A percentile compares a stretch with the other conserved stretches of the same genome.
phyloP scores from a whole-genome alignment of 1,140 invertebrate species.

The Drosophila sp. region DNA sequence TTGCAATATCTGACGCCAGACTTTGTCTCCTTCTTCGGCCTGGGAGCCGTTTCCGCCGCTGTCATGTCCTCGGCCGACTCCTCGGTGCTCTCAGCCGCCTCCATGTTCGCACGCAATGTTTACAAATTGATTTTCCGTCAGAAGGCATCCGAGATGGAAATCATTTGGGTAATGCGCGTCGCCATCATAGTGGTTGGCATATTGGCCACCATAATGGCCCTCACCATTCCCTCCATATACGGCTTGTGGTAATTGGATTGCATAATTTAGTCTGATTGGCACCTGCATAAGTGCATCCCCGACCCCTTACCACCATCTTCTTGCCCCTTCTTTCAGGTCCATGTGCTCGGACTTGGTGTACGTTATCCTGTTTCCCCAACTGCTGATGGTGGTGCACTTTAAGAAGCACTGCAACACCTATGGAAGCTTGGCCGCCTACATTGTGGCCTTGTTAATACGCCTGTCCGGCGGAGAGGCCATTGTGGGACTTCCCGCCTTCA shows the following conservation, averaged over 20 bases:
- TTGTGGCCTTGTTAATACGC: constrained; percentile 94
- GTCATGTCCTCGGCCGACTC: constrained; percentile 99
- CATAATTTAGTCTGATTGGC: constrained; percentile 44
- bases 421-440: constrained; percentile 95
- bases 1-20: constrained; percentile 97
- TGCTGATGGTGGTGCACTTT: constrained; percentile 98
- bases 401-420: constrained; percentile 97
- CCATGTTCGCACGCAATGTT: constrained; percentile 99
- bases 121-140: constrained; percentile 98
- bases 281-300: constrained; percentile 43
- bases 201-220: constrained; percentile 96
- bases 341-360: constrained; percentile 99
- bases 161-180: constrained; percentile 98
- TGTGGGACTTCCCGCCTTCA: constrained; percentile 91
- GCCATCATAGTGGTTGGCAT: constrained; percentile 96
- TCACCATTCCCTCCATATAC: constrained; percentile 98
- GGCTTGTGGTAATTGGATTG: constrained; percentile 91
- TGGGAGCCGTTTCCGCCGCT: constrained; percentile 98
- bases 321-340: constrained; percentile 85
- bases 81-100: constrained; percentile 97
- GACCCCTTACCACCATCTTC: constrained; percentile 1
- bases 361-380: constrained; percentile 96
- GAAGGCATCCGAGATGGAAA: constrained; percentile 97
- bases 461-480: constrained; percentile 94
- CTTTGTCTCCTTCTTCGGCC: constrained; percentile 97